Base-by-base conservation (phyloP, 2,888 invertebrate genomes). In the Malacosoma neustria region DNA sequence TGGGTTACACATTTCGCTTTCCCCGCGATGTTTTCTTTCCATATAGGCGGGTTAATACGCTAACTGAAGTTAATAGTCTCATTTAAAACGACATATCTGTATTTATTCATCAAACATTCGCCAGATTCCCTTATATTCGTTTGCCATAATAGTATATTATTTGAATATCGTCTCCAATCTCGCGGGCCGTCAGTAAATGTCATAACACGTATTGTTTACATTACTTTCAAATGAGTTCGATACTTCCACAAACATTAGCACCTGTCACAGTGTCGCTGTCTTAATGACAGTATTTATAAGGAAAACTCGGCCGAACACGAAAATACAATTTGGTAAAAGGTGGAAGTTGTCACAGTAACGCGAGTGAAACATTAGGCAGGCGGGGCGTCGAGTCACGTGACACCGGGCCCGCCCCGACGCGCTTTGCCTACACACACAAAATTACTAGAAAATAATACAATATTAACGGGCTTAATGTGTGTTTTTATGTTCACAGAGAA, bases 281-380 rank as follows among this genome's bases (percentile, higher is more conserved):
- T 79, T 85, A 84, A 85, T 85, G 80, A 84, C 77, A 80, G 80
- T 82, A 80, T 84, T 85, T 84, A 82, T 82, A 82, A 82, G 81
- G 80, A 82, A 82, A 85, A 80, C 72, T 82, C 77, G 67, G 63
- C 61, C 59, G 73, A 80, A 84, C 84, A 85, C 73, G 84, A 81
- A 81, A 85, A 85, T 73, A 85, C 84, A 82, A 84, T 85, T 84
- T 81, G 75, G 80, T 79, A 69, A 72, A 80, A 80, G 76, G 80
- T 72, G 71, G 67, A 76, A 76, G 75, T 80, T 80, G 80, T 80
- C 77, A 75, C 68, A 70, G 77, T 70, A 81, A 80, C 75, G 79
- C 72, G 72, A 80, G 75, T 73, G 63, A 70, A 72, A 76, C 82
- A 81, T 81, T 77, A 79, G 74, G 71, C 63, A 56, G 68, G 66